phyloP scores from a whole-genome alignment of 1,140 invertebrate genomes.

The Zaprionus vittiger region DNA sequence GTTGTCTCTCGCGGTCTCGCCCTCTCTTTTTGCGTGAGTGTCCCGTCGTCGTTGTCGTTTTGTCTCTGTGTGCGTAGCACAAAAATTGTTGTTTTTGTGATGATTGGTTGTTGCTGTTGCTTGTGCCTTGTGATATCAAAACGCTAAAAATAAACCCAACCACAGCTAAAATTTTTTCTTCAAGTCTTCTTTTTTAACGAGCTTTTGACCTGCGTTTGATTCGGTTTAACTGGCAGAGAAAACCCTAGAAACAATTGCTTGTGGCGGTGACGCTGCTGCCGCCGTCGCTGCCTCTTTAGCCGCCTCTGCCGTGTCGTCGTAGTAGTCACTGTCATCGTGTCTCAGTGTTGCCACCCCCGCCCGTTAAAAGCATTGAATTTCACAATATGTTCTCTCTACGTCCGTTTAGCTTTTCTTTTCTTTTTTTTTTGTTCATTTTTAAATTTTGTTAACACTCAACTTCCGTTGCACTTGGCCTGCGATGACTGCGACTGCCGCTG shows the following conservation, averaged over 20 bases:
- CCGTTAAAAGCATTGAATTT: conserved; percentile 44
- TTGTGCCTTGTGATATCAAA: conserved; percentile 77
- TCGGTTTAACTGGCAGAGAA: conserved; percentile 39
- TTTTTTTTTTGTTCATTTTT: conserved; percentile 17
- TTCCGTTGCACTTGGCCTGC: conserved; percentile 43
- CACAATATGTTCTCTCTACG: conserved; percentile 45
- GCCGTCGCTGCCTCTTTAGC: too few relatives aligned
- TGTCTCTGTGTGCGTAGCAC: conserved; percentile 48
- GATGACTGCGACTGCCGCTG: conserved; percentile 2
- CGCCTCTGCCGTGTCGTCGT: neutral
- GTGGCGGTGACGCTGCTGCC: neutral
- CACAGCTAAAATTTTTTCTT: conserved; percentile 43
- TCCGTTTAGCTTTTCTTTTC: conserved; percentile 6
- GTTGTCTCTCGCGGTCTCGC: conserved; percentile 25
- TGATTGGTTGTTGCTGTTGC: conserved; percentile 25
- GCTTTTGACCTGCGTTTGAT: conserved; percentile 55
- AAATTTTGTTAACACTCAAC: conserved; percentile 34
- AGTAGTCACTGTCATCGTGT: neutral
- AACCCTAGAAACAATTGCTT: conserved; percentile 38
- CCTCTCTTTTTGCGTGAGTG: conserved; percentile 21
- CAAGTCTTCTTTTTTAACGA: conserved; percentile 54
- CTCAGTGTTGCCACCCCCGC: conserved; percentile 18
- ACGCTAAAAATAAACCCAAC: conserved; percentile 75
- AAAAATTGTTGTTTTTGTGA: conserved; percentile 44
- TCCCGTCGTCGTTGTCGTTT: conserved; percentile 1